Base-by-base conservation (phyloP, 2,797 vertebrate species). In the Phoxinus dragarum region DNA sequence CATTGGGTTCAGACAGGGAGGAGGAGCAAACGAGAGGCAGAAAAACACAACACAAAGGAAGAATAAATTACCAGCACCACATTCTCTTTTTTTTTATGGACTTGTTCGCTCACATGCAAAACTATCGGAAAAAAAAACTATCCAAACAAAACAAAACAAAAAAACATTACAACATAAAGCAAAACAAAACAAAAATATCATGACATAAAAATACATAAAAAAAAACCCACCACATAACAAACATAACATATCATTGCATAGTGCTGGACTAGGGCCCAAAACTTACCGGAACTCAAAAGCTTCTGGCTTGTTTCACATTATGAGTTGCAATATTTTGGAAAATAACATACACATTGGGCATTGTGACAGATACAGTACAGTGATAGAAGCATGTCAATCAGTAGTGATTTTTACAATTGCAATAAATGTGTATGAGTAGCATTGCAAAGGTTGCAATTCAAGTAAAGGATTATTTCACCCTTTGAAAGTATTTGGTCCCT, bases 1-100 rank as follows among this genome's bases (percentile, higher is more conserved):
- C 73, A 86, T n/a, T 80, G 71, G 34, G 69, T 84, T 71, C 68
- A 73, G 52, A 59, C 27, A 23, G 36, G 23, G 52, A 68, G 76
- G 68, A 31, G 40, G 80, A 79, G 44, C 31, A 31, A 78, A 81
- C 5, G 6, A 76, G 40, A 87, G 40, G 40, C 8, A 66, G 67
- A 61, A 81, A 85, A 74, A 78, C 17, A 64, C 3, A 74, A 31
- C 21, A 77, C 47, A 79, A 1, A 85, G 54, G 69, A 86, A 73
- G 31, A 89, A 79, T 87, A 87, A 64, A 87, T 80, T 86, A 74
- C 5, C 49, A 44, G 64, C 36, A 17, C 27, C 42, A 12, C 42
- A 68, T 17, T n/a, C 11, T 21, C 34, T 56, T 76, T 9, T 84
- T 52, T 9, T 67, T 52, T 82, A 49, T 49, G 40, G 17, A 74